A percentile compares a stretch with the other conserved stretches of the same genome.
These are phyloP conservation scores for Pseudomugil gertrudae DNA, from an alignment of 2,797 vertebrate species.

Conservation along the genomic window DNA sequence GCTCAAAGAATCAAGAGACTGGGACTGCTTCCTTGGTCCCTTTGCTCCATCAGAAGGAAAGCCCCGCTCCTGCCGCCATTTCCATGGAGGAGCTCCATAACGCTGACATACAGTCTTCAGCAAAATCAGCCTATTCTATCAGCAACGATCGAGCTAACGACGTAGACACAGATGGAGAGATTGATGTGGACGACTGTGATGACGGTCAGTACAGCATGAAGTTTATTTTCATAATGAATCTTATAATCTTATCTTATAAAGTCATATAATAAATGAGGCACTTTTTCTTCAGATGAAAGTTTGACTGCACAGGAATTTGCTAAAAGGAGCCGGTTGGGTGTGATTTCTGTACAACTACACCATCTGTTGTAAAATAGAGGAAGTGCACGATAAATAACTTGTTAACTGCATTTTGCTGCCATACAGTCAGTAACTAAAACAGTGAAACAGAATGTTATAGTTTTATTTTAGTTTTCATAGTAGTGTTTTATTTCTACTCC, in stretches of 20 bases:
- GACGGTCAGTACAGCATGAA: constrained; percentile 86
- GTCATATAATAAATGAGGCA: neutral
- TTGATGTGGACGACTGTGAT: constrained; percentile 93
- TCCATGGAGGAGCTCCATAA: constrained; percentile 84
- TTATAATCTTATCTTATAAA: too few species aligned
- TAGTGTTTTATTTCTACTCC: neutral
- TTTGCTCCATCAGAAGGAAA: constrained; percentile 75
- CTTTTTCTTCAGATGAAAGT: constrained; percentile 36
- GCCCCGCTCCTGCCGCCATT: constrained; percentile 70
- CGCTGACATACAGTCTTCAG: constrained; percentile 59
- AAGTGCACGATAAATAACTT: constrained; percentile 23
- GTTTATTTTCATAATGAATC: neutral
- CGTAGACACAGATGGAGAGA: constrained; percentile 93
- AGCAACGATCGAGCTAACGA: constrained; percentile 74
- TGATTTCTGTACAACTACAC: constrained; percentile 50
- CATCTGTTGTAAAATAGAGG: constrained; percentile 54
- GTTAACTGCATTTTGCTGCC: neutral
- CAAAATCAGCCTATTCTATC: constrained; percentile 61
- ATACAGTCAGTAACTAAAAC: neutral
- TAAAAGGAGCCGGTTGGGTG: constrained; percentile 1
- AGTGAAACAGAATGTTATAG: neutral
- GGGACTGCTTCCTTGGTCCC: constrained; percentile 82
- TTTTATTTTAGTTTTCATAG: neutral
- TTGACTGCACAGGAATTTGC: constrained; percentile 31
- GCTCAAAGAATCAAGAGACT: constrained; percentile 87